Percentiles rank a stretch among this genome's conserved stretches.
These are phyloP conservation scores for Hydrozoanthus tunicans DNA, from an alignment of 64 coral and sea anemone genomes.

Conservation along the genomic window DNA sequence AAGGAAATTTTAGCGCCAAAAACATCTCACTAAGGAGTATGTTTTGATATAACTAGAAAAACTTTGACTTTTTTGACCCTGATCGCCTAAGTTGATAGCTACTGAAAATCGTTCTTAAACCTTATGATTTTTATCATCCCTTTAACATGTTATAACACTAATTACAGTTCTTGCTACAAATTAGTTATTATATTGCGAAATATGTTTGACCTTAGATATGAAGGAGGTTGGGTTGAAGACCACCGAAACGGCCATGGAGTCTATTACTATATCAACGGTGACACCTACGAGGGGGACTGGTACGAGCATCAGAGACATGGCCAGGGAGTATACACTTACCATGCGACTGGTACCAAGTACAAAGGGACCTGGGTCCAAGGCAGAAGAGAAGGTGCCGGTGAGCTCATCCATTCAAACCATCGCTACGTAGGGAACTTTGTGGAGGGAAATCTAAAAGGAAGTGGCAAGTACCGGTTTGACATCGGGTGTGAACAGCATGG, in stretches of 20 bases:
- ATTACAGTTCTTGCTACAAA: no score
- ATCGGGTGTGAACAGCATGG: constrained; percentile 94
- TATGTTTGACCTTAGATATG: constrained; percentile 46
- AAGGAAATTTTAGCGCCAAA: no score
- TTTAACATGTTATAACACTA: no score
- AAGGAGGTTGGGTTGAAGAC: constrained; percentile 94
- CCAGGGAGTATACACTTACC: constrained; percentile 88
- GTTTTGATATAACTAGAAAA: no score
- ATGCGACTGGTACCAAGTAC: constrained; percentile 77
- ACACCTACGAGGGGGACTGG: constrained; percentile 97
- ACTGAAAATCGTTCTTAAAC: no score
- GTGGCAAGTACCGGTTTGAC: constrained; percentile 92
- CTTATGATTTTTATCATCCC: no score
- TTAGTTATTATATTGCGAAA: no score
- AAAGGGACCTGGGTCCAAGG: constrained; percentile 94
- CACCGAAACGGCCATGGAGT: constrained; percentile 88
- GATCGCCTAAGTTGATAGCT: no score
- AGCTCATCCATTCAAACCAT: constrained; percentile 89
- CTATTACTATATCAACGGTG: constrained; percentile 90
- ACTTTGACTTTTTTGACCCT: no score
- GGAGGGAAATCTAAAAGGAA: constrained; percentile 71
- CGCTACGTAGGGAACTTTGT: constrained; percentile 82
- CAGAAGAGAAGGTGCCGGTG: constrained; percentile 75
- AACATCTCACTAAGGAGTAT: no score
- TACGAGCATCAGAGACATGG: constrained; percentile 91